A percentile compares a stretch with the other conserved stretches of the same genome.
phyloP scores from a whole-genome alignment of 2,113 vertebrate species.

The Morone chrysops region DNA sequence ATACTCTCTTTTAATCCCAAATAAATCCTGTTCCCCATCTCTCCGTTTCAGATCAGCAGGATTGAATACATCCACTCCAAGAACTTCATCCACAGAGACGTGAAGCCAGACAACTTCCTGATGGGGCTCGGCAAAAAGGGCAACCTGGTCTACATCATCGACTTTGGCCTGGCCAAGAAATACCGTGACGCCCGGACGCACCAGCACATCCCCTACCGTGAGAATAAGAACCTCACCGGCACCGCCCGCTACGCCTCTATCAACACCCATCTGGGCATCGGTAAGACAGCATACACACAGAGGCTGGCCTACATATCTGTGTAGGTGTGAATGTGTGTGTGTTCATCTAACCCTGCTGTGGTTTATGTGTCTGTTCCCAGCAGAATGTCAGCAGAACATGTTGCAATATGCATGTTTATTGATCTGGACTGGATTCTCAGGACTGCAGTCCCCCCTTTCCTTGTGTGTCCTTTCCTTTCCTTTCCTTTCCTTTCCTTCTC shows the following conservation, averaged over 20 bases:
- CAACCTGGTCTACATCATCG: constrained; percentile 98
- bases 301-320: background rate
- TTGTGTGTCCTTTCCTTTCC: background rate
- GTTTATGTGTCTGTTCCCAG: constrained; percentile 17
- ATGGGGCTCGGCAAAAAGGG: constrained; percentile 99
- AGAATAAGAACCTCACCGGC: constrained; percentile 98
- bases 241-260: constrained; percentile 98
- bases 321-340: constrained; percentile 12
- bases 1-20: background rate
- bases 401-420: constrained; percentile 8
- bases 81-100: constrained; percentile 98
- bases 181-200: constrained; percentile 96
- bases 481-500: too few relatives aligned
- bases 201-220: constrained; percentile 98
- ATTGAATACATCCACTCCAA: constrained; percentile 99
- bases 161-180: constrained; percentile 98
- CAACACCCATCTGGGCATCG: constrained; percentile 97
- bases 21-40: background rate
- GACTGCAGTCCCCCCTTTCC: background rate
- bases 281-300: constrained; percentile 79
- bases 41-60: constrained; percentile 90
- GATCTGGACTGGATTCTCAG: background rate
- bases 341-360: background rate
- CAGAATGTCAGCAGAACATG: background rate
- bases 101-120: constrained; percentile 98